phyloP scores from a whole-genome alignment of 2,888 invertebrate genomes.

The Phaedon cochleariae region DNA sequence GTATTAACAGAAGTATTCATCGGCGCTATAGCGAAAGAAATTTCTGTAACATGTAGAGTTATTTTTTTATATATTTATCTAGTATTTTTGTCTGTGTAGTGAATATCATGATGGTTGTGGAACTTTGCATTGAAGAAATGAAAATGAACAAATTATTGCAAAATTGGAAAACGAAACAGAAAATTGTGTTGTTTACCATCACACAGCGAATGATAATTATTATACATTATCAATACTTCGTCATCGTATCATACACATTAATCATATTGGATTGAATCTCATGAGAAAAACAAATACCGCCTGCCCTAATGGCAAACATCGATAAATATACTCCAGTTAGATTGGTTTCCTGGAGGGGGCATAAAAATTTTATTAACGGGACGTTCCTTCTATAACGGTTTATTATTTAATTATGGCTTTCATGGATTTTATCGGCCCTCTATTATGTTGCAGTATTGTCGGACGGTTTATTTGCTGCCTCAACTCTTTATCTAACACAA shows the following conservation, averaged over 20 bases:
- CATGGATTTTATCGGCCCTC: conserved; percentile 28
- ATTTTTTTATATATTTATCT: too few relatives aligned
- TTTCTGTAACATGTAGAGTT: too few relatives aligned
- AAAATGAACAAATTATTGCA: too few relatives aligned
- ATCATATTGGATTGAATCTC: conserved; percentile 36
- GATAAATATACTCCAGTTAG: conserved; percentile 36
- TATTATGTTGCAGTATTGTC: conserved; percentile 28
- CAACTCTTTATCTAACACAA: conserved; percentile 11
- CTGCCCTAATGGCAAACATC: conserved; percentile 32
- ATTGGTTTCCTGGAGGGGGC: conserved; percentile 31
- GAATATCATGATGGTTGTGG: too few relatives aligned
- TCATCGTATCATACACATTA: conserved; percentile 16
- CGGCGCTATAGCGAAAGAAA: too few relatives aligned
- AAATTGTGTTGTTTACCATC: too few relatives aligned
- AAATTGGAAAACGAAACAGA: too few relatives aligned
- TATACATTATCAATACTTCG: conserved; percentile 29
- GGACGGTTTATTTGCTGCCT: conserved; percentile 17
- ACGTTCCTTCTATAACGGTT: conserved; percentile 30
- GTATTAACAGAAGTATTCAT: too few relatives aligned
- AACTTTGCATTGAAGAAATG: too few relatives aligned
- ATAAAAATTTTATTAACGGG: conserved; percentile 32
- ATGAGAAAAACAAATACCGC: conserved; percentile 36
- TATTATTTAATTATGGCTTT: conserved; percentile 36
- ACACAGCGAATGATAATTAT: background rate
- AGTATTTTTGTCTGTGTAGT: too few relatives aligned